Base-by-base conservation (phyloP, 2,888 invertebrate species). In the Cotesia congregata region DNA sequence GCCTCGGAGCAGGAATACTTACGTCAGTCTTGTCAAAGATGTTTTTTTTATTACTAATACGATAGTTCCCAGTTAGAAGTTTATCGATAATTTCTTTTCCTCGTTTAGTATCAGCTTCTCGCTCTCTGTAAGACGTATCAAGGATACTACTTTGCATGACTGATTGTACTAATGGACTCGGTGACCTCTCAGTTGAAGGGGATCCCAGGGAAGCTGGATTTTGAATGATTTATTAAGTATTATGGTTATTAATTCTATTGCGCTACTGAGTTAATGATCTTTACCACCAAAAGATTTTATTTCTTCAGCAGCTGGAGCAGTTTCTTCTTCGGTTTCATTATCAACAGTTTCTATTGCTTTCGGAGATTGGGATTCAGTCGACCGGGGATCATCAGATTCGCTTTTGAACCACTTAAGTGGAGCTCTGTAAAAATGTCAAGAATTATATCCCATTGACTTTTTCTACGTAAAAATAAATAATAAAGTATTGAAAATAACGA, bases 1-100 rank as follows among this genome's bases (percentile, higher is more conserved):
- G 89, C 82, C 96, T 91, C 9, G 93, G 90, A 77, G 90, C 90
- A 3, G 94, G 93, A 72, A 92, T 81, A 17, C 91, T 88, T 76
- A 90, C 90, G 61, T 88, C 89, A 1, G 89, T 86, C 17, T 85
- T 83, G 15, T 84, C 83, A 65, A 86, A 85, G 77, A 84, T 85
- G 82, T 90, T 41, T 59, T 50, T 50, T 50, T 50, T 20, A 1
- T 6, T 78, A 6, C 62, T 40, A 39, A 70, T 64, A 68, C 67
- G 70, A 70, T 74, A 72, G 72, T 80, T 79, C n/a, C 79, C 79
- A 74, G 17, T 39, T 17, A 62, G 12, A 65, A 73, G 12, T 61
- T 59, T 7, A 12, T 75, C 30, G 6, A 68, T 77, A 1, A 68
- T 75, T 77, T 79, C 76, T 70, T 75, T 69, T 65, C 30, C 38